Base-by-base conservation (phyloP, 2,797 vertebrate species). In the Phataginus tricuspis region DNA sequence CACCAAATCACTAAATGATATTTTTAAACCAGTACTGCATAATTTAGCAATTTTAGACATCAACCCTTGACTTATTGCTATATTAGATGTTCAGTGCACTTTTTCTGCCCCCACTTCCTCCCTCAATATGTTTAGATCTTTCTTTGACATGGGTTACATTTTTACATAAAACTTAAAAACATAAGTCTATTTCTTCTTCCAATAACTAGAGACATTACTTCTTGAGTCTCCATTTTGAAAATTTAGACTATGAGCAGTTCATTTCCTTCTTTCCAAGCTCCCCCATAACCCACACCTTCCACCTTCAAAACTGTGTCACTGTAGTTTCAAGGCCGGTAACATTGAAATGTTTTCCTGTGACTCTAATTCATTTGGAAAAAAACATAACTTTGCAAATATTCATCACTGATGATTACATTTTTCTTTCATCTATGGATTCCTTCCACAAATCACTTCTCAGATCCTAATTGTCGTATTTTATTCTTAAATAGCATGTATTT, bases 281-380 rank as follows among this genome's bases (percentile, higher is more conserved):
- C 9, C n/a, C 16, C 10, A 14, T 6, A 77, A 7, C 51, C 13
- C 5, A 53, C 23, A 92, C 2, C 0, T 63, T 82, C 25, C 5
- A 59, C 13, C 4, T 79, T 53, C 18, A 51, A 82, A 90, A 63
- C 21, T 34, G 9, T 25, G 5, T 49, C 3, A 19, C 86, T n/a
- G 25, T 42, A 64, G 57, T 78, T 78, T 51, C 31, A 59, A 72
- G 39, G 71, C n/a, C 72, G 55, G 27, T 59, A 78, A 78, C 23
- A 69, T 90, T 69, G 63, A 51, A 27, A 82, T 25, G 21, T 15
- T 68, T 9, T 59, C 66, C 14, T 86, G 18, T 59, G 66, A 86
- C 57, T 80, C 23, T 27, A 83, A 86, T n/a, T 88, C 84, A 92
- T 92, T 92, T 93, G 55, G 15, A 85, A 92, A 86, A 86, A 57